Evolutionary conservation across 2,113 vertebrate species (phyloP).

Genomic region (Colaptes auratus): DNA sequence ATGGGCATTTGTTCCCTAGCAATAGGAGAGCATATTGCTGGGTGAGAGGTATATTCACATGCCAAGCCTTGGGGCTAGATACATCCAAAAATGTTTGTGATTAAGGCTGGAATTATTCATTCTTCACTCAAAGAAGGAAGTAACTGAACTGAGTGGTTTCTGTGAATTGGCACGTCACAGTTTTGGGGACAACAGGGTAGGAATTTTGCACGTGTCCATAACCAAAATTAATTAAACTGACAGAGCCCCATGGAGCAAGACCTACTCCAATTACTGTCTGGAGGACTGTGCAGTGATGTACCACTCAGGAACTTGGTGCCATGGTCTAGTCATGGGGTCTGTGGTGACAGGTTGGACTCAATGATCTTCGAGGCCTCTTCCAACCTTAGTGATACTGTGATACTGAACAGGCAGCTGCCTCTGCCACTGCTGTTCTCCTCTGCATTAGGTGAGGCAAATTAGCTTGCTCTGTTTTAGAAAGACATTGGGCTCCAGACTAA

Average conservation of each 20-base stretch:
- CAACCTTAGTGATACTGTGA: too few relatives aligned
- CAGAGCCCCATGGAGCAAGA: neutral
- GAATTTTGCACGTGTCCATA: neutral
- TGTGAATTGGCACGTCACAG: neutral
- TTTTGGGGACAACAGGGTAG: too few relatives aligned
- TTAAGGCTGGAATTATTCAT: neutral
- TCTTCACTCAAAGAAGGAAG: neutral
- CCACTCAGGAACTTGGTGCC: neutral
- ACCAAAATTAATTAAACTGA: neutral
- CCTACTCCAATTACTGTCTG: neutral
- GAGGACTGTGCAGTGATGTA: too few relatives aligned
- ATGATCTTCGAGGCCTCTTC: too few relatives aligned
- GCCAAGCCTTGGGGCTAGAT: neutral
- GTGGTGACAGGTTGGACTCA: too few relatives aligned
- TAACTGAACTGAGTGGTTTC: neutral
- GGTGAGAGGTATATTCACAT: neutral
- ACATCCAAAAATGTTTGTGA: too few relatives aligned
- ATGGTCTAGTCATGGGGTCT: too few relatives aligned
- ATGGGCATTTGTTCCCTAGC: neutral
- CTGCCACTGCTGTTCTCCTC: neutral
- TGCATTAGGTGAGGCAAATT: neutral
- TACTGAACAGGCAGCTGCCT: neutral
- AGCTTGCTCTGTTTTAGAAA: neutral
- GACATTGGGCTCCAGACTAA: neutral
- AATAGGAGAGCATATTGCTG: neutral